Evolutionary conservation across 2,888 invertebrate species (phyloP).

Genomic region (Nebria brevicollis): DNA sequence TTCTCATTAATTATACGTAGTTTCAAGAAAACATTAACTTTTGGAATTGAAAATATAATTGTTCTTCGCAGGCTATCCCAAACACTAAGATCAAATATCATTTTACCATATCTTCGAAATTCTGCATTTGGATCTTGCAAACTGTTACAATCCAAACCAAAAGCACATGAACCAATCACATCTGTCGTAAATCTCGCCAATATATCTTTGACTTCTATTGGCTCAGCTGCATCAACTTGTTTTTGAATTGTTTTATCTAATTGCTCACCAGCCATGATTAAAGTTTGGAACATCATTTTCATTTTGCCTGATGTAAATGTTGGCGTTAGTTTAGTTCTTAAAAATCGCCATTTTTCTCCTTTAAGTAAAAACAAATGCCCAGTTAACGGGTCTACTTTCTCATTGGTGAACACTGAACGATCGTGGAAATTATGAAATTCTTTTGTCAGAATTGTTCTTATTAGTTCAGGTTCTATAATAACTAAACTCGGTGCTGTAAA

Average conservation of each 20-base stretch:
- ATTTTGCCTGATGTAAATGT: constrained; percentile 64
- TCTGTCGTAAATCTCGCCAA: constrained; percentile 67
- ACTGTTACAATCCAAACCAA: constrained; percentile 67
- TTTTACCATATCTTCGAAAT: constrained; percentile 55
- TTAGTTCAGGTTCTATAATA: constrained; percentile 57
- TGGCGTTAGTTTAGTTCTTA: constrained; percentile 64
- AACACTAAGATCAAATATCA: constrained; percentile 41
- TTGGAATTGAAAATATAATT: not conserved
- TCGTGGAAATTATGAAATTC: constrained; percentile 62
- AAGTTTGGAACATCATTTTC: constrained; percentile 60
- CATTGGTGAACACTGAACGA: constrained; percentile 60
- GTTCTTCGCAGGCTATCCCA: constrained; percentile 3
- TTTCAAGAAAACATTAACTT: constrained; percentile 6
- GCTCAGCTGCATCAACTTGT: constrained; percentile 54
- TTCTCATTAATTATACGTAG: constrained; percentile 2
- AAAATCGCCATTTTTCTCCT: constrained; percentile 63
- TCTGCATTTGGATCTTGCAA: constrained; percentile 65
- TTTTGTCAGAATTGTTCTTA: constrained; percentile 59
- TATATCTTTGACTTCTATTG: constrained; percentile 62
- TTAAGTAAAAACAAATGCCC: constrained; percentile 59
- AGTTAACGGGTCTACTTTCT: constrained; percentile 59
- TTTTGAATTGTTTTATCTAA: constrained; percentile 50
- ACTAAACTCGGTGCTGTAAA: constrained; percentile 22
- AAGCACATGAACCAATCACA: constrained; percentile 67
- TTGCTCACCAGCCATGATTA: constrained; percentile 49